Base-by-base conservation (phyloP, 2,888 invertebrate genomes). In the Philaethria dido region DNA sequence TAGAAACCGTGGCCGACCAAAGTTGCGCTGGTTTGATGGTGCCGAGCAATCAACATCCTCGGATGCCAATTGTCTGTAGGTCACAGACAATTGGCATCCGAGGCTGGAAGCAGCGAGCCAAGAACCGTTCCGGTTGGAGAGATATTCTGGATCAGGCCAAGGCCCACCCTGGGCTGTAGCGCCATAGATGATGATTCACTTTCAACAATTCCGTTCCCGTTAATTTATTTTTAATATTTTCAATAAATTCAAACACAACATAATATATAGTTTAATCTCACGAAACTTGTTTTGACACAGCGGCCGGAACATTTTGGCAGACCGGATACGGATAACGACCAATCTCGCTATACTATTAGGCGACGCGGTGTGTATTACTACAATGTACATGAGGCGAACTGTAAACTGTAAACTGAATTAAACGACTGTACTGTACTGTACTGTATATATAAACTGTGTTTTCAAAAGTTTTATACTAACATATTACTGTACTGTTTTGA, bases 401-500 rank as follows among this genome's bases (percentile, higher is more conserved):
- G 71, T 42, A 59, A 71, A 69, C 66, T 66, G 71, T 42, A 59
- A 71, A 69, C 66, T 66, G 71, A 71, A 69, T 71, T 66, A 69
- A 62, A 69, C 62, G 64, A 45, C 52, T 68, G 68, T 66, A 63
- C 47, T 39, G 50, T 55, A 42, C 14, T 33, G 45, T 11, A 36
- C n/a, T n/a, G 57, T 25, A 18, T 45, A 29, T 47, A 60, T 47
- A 45, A 55, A 62, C 59, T 66, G 64, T 65, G 66, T 65, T 63
- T 63, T 60, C 52, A 42, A 57, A 62, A 64, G 48, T 64, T 59
- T 36, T 13, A 33, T 14, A n/a, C 44, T 48, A 64, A 64, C 64
- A 48, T 42, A 59, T 50, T 50, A 64, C 59, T 59, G 22, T 2
- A 20, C 50, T 42, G 47, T 6, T 29, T 60, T 44, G 60, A 45